phyloP scores from a whole-genome alignment of 2,797 vertebrate species.

The Muraenolepis orangiensis region DNA sequence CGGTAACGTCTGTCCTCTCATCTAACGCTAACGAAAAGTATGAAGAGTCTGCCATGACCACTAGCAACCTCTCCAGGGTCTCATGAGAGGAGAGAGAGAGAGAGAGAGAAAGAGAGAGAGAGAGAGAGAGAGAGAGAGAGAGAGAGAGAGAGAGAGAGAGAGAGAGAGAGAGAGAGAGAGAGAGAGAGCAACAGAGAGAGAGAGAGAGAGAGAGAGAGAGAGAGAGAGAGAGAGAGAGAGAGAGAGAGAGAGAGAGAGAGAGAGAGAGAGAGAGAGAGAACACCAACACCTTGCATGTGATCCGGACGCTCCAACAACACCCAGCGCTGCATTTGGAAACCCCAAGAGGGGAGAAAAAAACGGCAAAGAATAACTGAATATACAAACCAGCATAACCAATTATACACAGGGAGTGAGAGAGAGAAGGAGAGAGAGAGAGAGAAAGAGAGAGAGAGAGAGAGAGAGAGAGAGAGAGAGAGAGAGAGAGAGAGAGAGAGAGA shows the following conservation, averaged over 20 bases:
- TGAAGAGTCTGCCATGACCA: no score
- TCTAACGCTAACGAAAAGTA: no score
- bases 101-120: constrained; percentile 35
- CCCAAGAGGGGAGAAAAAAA: background rate
- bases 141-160: constrained; percentile 31
- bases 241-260: no score
- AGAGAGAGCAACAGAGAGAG: constrained; percentile 60
- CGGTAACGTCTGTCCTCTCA: no score
- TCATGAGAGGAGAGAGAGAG: constrained; percentile 55
- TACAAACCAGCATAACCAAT: background rate
- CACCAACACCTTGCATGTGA: no score
- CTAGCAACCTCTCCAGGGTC: no score
- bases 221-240: no score
- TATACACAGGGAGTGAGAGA: constrained; percentile 12
- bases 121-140: constrained; percentile 55
- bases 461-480: no score
- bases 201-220: background rate
- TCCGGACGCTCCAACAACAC: background rate
- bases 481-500: no score
- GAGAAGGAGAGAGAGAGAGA: constrained; percentile 50
- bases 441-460: constrained; percentile 1
- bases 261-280: no score
- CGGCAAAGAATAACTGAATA: background rate
- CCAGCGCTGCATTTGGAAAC: background rate
- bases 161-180: constrained; percentile 25